phyloP scores from a whole-genome alignment of 2,888 invertebrate species.

The Synergus gifuensis region DNA sequence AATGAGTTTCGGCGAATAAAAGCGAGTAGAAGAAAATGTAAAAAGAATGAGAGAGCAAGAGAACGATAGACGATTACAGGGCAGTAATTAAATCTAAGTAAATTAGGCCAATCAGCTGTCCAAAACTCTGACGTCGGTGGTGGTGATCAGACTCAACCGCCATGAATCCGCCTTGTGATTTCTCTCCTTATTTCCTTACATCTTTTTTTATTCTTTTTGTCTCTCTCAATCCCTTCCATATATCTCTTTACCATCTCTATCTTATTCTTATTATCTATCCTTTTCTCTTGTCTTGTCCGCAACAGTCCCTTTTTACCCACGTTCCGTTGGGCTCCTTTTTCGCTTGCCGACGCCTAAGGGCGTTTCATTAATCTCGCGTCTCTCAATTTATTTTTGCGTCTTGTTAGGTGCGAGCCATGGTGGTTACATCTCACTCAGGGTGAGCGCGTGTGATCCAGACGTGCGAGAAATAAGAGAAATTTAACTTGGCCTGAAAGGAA shows the following conservation, averaged over 20 bases:
- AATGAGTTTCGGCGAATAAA: conserved; percentile 51
- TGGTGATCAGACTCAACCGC: conserved; percentile 46
- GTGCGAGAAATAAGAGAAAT: conserved; percentile 50
- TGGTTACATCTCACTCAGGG: conserved; percentile 67
- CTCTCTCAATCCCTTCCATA: conserved; percentile 52
- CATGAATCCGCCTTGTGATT: conserved; percentile 7
- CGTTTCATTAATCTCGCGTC: conserved; percentile 76
- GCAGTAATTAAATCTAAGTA: conserved; percentile 75
- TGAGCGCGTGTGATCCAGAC: conserved; percentile 49
- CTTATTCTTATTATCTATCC: conserved; percentile 50
- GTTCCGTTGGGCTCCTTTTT: conserved; percentile 65
- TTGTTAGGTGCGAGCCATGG: conserved; percentile 71
- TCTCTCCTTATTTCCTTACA: conserved; percentile 49
- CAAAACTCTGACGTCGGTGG: conserved; percentile 54
- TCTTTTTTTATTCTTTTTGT: conserved; percentile 52
- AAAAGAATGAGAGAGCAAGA: conserved; percentile 45
- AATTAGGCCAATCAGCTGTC: conserved; percentile 73
- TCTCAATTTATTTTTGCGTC: conserved; percentile 75
- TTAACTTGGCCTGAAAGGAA: conserved; percentile 19
- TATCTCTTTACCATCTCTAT: conserved; percentile 47
- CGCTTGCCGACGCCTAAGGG: conserved; percentile 71
- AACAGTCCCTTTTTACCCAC: conserved; percentile 59
- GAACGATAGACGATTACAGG: conserved; percentile 57
- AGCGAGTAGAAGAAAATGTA: conserved; percentile 43
- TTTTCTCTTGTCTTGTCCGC: conserved; percentile 58